These are phyloP conservation scores for Drosophila cognata DNA, from an alignment of 2,888 invertebrate species.

Conservation along the genomic window DNA sequence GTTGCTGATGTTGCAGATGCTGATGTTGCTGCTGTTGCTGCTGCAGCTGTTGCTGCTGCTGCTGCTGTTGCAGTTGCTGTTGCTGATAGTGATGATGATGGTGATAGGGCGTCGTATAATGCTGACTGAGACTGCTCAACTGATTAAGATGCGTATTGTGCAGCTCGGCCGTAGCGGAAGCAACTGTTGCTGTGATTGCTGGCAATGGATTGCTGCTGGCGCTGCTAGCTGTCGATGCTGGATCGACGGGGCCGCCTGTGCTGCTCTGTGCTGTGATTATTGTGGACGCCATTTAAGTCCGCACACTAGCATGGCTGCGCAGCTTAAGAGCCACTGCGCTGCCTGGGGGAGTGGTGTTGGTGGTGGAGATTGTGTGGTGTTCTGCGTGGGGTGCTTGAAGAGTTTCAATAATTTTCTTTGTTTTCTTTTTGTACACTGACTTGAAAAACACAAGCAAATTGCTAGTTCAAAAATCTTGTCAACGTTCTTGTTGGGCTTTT, in stretches of 20 bases:
- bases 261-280: conserved; percentile 85
- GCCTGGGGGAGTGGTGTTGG: background rate
- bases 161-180: conserved; percentile 68
- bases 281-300: conserved; percentile 85
- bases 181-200: conserved; percentile 60
- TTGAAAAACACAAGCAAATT: conserved; percentile 1
- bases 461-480: conserved; percentile 19
- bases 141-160: conserved; percentile 83
- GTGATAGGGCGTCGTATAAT: conserved; percentile 77
- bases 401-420: conserved; percentile 5
- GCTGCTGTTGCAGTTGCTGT: conserved; percentile 58
- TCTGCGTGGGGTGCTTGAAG: background rate
- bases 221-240: conserved; percentile 66
- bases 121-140: conserved; percentile 82
- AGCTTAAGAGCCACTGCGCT: conserved; percentile 50
- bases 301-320: conserved; percentile 82
- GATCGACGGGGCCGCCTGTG: conserved; percentile 81
- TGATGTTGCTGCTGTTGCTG: conserved; percentile 40
- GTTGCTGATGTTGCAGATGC: conserved; percentile 56
- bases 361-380: background rate
- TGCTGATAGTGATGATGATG: conserved; percentile 68
- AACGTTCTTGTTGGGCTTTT: conserved; percentile 15
- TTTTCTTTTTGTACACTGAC: background rate
- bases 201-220: conserved; percentile 53
- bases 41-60: conserved; percentile 62